phyloP scores from a whole-genome alignment of 2,113 vertebrate species.

The Crypturellus undulatus region DNA sequence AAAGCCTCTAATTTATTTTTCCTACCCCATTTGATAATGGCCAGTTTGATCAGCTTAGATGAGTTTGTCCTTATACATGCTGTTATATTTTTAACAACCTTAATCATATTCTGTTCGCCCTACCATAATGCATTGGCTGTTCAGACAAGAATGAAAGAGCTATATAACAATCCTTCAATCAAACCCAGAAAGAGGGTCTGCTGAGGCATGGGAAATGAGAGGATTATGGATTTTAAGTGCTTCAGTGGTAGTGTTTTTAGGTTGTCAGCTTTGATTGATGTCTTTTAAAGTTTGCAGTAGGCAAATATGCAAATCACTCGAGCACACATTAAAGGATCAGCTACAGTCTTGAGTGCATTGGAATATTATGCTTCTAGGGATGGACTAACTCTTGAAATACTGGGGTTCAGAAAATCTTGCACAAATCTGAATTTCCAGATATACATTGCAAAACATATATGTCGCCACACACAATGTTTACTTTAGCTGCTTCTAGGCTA shows the following conservation, averaged over 20 bases:
- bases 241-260: background rate
- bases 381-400: background rate
- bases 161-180: background rate
- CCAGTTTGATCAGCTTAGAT: background rate
- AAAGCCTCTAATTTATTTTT: background rate
- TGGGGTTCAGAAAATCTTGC: background rate
- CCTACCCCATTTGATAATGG: background rate
- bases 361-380: background rate
- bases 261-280: slow-evolving; percentile 2
- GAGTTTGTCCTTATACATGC: background rate
- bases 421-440: background rate
- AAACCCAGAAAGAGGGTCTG: background rate
- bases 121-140: background rate
- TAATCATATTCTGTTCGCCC: slow-evolving; percentile 16
- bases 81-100: background rate
- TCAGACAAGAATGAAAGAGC: background rate
- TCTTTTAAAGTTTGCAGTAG: background rate
- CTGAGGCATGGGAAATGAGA: background rate
- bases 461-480: background rate
- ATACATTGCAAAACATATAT: background rate
- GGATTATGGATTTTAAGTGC: slow-evolving; percentile 29
- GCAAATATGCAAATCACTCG: background rate
- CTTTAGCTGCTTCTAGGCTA: background rate
- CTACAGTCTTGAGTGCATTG: background rate
- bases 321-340: background rate